These are phyloP conservation scores for Hybognathus amarus DNA, from an alignment of 2,797 vertebrate genomes.

Conservation along the genomic window DNA sequence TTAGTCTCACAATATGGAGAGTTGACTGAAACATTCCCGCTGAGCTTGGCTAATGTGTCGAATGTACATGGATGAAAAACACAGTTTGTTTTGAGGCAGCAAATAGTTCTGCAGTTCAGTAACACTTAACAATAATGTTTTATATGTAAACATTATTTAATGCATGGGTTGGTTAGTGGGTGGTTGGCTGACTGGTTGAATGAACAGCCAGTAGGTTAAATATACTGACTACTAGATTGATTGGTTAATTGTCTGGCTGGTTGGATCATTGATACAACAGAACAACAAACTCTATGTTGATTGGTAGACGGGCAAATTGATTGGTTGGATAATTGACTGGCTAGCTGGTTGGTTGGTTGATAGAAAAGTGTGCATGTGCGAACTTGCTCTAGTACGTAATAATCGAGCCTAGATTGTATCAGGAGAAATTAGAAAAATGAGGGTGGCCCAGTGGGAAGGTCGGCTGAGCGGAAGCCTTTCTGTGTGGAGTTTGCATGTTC, in stretches of 20 bases:
- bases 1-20: not conserved
- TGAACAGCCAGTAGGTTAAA: not conserved
- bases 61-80: not conserved
- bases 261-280: not conserved
- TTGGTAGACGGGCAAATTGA: not conserved
- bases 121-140: not conserved
- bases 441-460: too few relatives aligned
- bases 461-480: too few relatives aligned
- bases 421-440: too few relatives aligned
- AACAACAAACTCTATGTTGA: not conserved
- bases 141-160: not conserved
- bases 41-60: not conserved
- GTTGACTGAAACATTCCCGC: not conserved
- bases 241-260: not conserved
- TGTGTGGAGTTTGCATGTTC: too few relatives aligned
- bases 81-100: not conserved
- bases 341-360: too few relatives aligned
- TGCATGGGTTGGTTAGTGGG: not conserved
- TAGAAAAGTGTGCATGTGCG: too few relatives aligned
- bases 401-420: too few relatives aligned
- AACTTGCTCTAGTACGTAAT: too few relatives aligned
- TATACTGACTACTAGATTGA: not conserved
- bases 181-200: not conserved
- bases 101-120: not conserved
- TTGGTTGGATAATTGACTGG: not conserved